Conservation (phyloP, 2,888 invertebrate genomes). For the Rhagium mordax region DNA sequence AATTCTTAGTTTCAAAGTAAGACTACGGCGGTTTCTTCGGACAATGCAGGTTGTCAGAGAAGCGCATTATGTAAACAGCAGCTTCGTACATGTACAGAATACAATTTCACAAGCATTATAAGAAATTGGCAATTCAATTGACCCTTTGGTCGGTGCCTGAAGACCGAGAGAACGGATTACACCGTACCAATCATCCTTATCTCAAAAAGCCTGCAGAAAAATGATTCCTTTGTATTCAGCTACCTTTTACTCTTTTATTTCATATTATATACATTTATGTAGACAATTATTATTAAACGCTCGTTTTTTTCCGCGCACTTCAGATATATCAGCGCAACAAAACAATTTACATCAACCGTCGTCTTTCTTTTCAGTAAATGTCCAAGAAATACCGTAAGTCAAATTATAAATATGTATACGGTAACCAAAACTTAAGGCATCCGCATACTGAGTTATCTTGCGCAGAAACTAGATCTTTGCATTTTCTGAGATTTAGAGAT, state of each 20-base stretch:
- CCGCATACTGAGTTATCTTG: no score
- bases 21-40: constrained; percentile 42
- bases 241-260: constrained; percentile 43
- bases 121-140: constrained; percentile 66
- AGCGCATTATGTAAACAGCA: constrained; percentile 64
- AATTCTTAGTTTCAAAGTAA: constrained; percentile 45
- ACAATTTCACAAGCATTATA: constrained; percentile 63
- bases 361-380: background rate
- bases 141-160: constrained; percentile 57
- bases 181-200: constrained; percentile 60
- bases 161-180: constrained; percentile 56
- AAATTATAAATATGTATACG: no score
- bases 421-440: no score
- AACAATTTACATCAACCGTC: background rate
- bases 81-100: constrained; percentile 63
- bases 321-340: background rate
- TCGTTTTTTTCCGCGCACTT: background rate
- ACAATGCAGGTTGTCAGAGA: constrained; percentile 55
- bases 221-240: constrained; percentile 59
- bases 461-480: no score
- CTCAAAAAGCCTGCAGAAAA: constrained; percentile 55
- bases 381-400: background rate
- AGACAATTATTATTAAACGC: constrained; percentile 48
- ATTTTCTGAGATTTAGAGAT: no score
- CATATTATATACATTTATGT: constrained; percentile 52